These are phyloP conservation scores for Sminthurinus aureus DNA, from an alignment of 2,888 invertebrate genomes.

Conservation along the genomic window DNA sequence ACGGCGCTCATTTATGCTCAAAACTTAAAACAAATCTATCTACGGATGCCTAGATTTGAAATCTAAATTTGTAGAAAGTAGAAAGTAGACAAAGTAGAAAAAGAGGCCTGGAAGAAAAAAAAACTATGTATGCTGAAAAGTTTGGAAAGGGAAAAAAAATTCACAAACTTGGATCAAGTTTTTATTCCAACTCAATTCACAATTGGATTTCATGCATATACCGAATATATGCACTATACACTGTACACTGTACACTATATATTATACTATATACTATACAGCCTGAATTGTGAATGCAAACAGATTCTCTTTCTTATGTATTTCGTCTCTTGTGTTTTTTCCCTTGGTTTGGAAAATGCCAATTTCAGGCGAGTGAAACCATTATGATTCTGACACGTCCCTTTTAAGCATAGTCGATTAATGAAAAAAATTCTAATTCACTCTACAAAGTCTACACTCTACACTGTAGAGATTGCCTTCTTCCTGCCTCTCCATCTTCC, in stretches of 20 bases:
- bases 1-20: background rate
- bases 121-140: too few relatives aligned
- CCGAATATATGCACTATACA: background rate
- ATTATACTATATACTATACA: too few relatives aligned
- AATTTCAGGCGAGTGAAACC: conserved; percentile 42
- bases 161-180: conserved; percentile 42
- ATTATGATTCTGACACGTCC: conserved; percentile 46
- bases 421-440: conserved; percentile 48
- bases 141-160: conserved; percentile 15
- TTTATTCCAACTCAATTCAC: conserved; percentile 46
- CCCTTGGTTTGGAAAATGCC: conserved; percentile 29
- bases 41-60: background rate
- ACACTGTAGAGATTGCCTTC: conserved; percentile 38
- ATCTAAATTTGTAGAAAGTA: background rate
- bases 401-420: conserved; percentile 46
- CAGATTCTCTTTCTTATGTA: background rate
- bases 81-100: background rate
- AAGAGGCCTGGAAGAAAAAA: background rate
- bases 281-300: too few relatives aligned
- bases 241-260: background rate
- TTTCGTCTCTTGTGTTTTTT: background rate
- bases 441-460: too few relatives aligned
- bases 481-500: conserved; percentile 20
- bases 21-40: background rate
- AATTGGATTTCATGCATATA: conserved; percentile 36